Base-by-base conservation (phyloP, 2,113 vertebrate species). In the Trochalopteron elliotii region DNA sequence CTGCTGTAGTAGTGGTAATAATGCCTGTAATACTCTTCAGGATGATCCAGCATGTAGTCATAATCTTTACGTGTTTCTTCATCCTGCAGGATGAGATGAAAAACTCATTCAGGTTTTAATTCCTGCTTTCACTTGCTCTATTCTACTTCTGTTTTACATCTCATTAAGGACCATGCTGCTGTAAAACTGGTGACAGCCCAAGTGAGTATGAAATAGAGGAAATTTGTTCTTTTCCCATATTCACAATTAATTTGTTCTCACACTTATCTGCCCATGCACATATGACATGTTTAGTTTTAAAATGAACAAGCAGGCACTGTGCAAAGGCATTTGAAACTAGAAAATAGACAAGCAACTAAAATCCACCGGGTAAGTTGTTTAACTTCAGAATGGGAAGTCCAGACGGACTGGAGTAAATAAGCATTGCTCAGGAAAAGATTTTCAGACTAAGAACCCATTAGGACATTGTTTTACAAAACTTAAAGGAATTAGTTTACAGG, bases 21-120 rank as follows among this genome's bases (percentile, higher is more conserved):
- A 90, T 99, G 99, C 59, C 99, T 98, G 93, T 99, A 99, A 94
- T 99, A 99, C 74, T 99, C 98, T 87, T 99, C 99, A 1, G 99
- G 99, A 60, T 99, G 99, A 93, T 99, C 99, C 98, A 99, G 96
- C 99, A 99, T 99, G 90, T 99, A 99, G 93, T 99, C 99, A 40
- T 99, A 99, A 91, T 99, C 99, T 89, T 98, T 98, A 20, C 99
- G 98, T 3, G 98, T 98, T 56, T 99, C 99, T 95, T 99, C 99
- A 98, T 99, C 99, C 99, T 99, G 84, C 27, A 92, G 71, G 53
- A 91, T 22, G 40, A 89, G 86, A 90, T 0, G 5, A 87, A 35
- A 80, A 90, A 42, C 59, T 63, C 18, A 60, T 59, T 61, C 1
- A 42, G 15, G 12, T 83, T 95, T 74, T 92, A 30, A 60, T 33